Evolutionary conservation across 2,888 invertebrate species (phyloP).

Genomic region (Apomyelois bistriatella): DNA sequence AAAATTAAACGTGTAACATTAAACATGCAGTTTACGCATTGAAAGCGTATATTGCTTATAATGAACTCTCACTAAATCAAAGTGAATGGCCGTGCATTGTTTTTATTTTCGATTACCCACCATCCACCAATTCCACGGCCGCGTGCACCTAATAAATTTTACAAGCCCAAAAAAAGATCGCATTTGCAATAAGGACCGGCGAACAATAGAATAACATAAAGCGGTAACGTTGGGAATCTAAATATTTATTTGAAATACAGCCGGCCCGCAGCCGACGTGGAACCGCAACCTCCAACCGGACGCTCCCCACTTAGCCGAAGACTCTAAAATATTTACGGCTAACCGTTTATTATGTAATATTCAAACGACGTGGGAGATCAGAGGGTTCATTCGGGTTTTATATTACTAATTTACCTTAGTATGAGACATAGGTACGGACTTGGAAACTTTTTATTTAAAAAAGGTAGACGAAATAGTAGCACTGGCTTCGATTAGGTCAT

Average conservation of each 20-base stretch:
- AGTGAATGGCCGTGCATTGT: slow-evolving; percentile 17
- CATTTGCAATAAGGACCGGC: slow-evolving; percentile 37
- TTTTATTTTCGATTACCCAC: slow-evolving; percentile 29
- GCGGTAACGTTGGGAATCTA: slow-evolving; percentile 46
- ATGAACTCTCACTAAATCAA: slow-evolving; percentile 23
- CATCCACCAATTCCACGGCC: slow-evolving; percentile 33
- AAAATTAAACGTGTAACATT: slow-evolving; percentile 2
- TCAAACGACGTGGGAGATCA: slow-evolving; percentile 14
- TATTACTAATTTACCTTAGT: slow-evolving; percentile 2
- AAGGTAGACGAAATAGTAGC: too few species aligned
- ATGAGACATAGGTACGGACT: neutral
- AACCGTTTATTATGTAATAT: slow-evolving; percentile 14
- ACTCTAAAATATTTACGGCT: slow-evolving; percentile 39
- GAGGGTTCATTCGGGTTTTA: neutral
- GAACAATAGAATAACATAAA: slow-evolving; percentile 50
- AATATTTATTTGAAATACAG: slow-evolving; percentile 53
- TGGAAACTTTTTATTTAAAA: too few species aligned
- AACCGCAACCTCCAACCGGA: slow-evolving; percentile 35
- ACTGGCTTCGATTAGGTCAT: neutral
- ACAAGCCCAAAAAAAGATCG: slow-evolving; percentile 38
- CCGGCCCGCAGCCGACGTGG: neutral
- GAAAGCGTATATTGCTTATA: slow-evolving; percentile 4
- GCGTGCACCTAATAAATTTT: slow-evolving; percentile 45
- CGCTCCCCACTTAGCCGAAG: slow-evolving; percentile 19
- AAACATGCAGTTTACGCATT: neutral